Conservation (phyloP, 2,797 vertebrate genomes). For the Sebastes jordani region DNA sequence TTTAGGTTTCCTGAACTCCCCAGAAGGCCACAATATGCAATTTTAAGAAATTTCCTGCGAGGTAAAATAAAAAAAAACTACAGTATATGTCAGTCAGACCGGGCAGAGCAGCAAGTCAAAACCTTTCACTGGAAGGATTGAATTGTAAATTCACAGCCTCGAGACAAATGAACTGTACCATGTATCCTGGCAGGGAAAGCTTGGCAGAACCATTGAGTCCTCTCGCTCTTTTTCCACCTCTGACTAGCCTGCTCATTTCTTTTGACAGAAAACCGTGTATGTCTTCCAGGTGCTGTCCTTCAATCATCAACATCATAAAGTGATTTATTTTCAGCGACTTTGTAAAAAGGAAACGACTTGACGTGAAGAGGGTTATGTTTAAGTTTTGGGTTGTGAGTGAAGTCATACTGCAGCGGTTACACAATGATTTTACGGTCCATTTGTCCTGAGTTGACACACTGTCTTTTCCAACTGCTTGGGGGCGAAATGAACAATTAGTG, state of each 20-base stretch:
- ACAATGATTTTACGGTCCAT: conserved; percentile 43
- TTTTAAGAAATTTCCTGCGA: background rate
- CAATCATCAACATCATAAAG: conserved; percentile 48
- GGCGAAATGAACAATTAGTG: conserved; percentile 12
- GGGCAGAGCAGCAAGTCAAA: conserved; percentile 42
- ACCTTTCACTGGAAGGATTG: conserved; percentile 28
- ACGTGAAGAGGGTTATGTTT: conserved; percentile 46
- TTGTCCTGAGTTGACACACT: conserved; percentile 42
- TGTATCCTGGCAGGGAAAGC: conserved; percentile 47
- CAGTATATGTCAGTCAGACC: conserved; percentile 30
- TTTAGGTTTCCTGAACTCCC: conserved; percentile 19
- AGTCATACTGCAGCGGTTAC: conserved; percentile 47
- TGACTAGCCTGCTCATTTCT: conserved; percentile 60
- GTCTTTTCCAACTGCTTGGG: conserved; percentile 32
- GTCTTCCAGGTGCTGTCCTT: conserved; percentile 52
- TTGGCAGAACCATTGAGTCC: conserved; percentile 38
- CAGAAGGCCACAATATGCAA: conserved; percentile 13
- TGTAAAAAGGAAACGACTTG: conserved; percentile 51
- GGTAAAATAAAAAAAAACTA: conserved; percentile 31
- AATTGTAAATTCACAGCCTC: conserved; percentile 53
- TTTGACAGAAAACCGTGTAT: conserved; percentile 28
- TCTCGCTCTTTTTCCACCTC: conserved; percentile 49
- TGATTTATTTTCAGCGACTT: conserved; percentile 55
- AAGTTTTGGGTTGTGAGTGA: conserved; percentile 44
- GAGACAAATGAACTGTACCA: conserved; percentile 58